Percentiles rank a stretch among this genome's conserved stretches.
phyloP scores from a whole-genome alignment of 2,113 vertebrate species.

The Centropus unirufus region DNA sequence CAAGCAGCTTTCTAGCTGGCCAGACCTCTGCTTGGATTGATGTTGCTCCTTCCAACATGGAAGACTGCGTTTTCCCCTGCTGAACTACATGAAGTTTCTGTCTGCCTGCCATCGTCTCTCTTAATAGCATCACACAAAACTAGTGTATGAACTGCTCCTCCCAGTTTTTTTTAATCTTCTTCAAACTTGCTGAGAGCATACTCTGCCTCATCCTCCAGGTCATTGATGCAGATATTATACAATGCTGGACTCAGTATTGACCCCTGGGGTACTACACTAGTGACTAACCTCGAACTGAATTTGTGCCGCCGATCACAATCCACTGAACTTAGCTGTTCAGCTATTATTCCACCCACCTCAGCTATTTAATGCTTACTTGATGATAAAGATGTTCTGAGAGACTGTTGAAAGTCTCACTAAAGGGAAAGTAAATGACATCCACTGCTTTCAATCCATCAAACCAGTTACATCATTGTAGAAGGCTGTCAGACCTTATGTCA shows the following conservation, averaged over 20 bases:
- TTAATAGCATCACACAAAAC: not conserved
- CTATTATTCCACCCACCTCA: not conserved
- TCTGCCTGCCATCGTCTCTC: not conserved
- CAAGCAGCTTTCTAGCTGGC: not conserved
- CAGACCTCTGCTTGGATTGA: not conserved
- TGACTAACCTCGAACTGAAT: not conserved
- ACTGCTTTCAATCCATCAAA: too few relatives aligned
- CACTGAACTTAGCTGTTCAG: not conserved
- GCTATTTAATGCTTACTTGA: not conserved
- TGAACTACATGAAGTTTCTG: not conserved
- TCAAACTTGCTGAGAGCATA: not conserved
- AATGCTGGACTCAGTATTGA: not conserved
- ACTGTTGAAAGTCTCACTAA: not conserved
- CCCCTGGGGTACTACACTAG: not conserved
- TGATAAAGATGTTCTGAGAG: not conserved
- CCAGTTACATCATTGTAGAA: too few relatives aligned
- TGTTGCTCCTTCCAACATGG: not conserved
- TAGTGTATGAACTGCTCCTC: not conserved
- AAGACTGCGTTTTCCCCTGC: not conserved
- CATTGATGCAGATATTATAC: not conserved
- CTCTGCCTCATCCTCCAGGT: not conserved
- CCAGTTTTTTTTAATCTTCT: not conserved
- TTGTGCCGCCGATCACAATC: not conserved
- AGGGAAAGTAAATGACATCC: too few relatives aligned
- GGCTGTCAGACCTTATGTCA: too few relatives aligned